Evolutionary conservation across 2,797 vertebrate species (phyloP), one percentile per base, ranked within the genome.

Genomic region (Enteromius trimaculatus): DNA sequence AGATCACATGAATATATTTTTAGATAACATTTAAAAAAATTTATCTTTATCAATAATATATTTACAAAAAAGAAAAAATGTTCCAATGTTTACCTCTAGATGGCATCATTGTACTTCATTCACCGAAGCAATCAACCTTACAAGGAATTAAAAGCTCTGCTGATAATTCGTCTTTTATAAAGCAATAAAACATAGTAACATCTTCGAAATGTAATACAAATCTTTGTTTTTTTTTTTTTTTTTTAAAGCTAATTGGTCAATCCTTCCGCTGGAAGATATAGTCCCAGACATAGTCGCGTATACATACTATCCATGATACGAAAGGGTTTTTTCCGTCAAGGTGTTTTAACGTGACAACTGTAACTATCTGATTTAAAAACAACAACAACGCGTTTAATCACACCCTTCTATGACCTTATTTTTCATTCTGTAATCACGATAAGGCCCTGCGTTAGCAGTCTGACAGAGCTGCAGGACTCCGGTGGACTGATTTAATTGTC

Each of bases 401-500:
- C 4, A 17, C 5, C 34, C 47, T 34, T 14, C 26, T 34, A 10
- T 74, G 69, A 49, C 3, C 7, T 16, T 81, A 69, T 42, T 21
- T 79, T 39, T n/a, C 37, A 11, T 71, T 71, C 14, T 23, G 44
- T n/a, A 51, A 53, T 53, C 26, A 19, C 17, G 13, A 2, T 21
- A 21, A 69, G 31, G 64, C 71, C 64, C 29, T 7, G 26, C 13
- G 13, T 7, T 3, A 29, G 23, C 13, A 14, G 58, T 23, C 23
- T 16, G 55, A 21, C 31, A 60, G 69, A 68, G 65, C 70, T 16
- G 77, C 92, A 92, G 94, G 92, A 91, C 92, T 89, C 90, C 86
- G 91, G 92, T 92, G 94, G 91, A 84, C 70, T 93, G 92, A 93
- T 95, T 95, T 95, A 95, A 95, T 95, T 96, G 92, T 94, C 87